Evolutionary conservation across 2,113 vertebrate species (phyloP).

Genomic region (Phycodurus eques): DNA sequence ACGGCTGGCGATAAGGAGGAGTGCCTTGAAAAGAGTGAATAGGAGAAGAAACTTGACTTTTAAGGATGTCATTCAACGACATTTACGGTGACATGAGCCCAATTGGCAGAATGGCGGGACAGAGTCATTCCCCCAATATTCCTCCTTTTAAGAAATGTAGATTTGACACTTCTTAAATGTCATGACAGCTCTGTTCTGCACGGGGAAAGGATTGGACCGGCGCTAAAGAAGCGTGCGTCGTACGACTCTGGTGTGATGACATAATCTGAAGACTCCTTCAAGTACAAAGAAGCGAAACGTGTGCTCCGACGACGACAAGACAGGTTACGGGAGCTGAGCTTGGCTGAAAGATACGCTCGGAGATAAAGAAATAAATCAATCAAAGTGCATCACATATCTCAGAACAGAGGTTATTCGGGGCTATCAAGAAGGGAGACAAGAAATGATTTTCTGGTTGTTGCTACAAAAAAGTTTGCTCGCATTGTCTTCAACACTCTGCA

Average conservation of each 20-base stretch:
- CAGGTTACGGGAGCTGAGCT: constrained; percentile 33
- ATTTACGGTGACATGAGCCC: background rate
- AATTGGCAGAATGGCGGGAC: background rate
- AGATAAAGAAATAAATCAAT: constrained; percentile 17
- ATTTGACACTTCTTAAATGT: constrained; percentile 42
- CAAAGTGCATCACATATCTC: constrained; percentile 46
- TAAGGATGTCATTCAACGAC: constrained; percentile 26
- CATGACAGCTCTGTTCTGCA: constrained; percentile 25
- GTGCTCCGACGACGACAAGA: constrained; percentile 28
- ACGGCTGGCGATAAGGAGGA: too few species aligned
- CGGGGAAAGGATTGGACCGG: constrained; percentile 16
- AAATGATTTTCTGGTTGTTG: constrained; percentile 35
- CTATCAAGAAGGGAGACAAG: constrained; percentile 37
- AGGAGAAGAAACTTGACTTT: constrained; percentile 30
- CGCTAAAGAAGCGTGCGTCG: constrained; percentile 13
- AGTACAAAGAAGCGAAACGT: constrained; percentile 28
- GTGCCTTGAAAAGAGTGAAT: too few species aligned
- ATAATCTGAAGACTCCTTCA: constrained; percentile 27
- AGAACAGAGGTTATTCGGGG: constrained; percentile 18
- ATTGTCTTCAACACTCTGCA: constrained; percentile 13
- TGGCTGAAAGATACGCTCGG: constrained; percentile 36
- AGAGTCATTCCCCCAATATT: background rate
- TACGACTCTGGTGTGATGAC: background rate
- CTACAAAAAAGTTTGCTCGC: constrained; percentile 6
- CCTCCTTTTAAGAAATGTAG: background rate